A percentile compares a stretch with the other conserved stretches of the same genome.
These are phyloP conservation scores for Zelleria hepariella DNA, from an alignment of 2,888 invertebrate species.

Conservation along the genomic window DNA sequence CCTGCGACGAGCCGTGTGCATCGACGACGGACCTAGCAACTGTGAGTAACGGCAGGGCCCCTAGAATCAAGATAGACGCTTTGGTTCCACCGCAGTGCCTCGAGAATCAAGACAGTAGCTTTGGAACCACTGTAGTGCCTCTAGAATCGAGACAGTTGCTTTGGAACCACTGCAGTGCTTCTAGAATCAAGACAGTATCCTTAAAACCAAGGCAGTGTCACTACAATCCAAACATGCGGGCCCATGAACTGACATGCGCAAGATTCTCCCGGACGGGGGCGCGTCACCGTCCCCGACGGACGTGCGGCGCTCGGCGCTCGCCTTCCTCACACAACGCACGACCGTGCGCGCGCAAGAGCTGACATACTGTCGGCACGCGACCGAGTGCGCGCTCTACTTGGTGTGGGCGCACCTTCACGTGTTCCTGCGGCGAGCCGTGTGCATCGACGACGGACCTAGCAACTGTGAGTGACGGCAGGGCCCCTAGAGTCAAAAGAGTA, in stretches of 20 bases:
- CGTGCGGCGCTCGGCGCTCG: conserved; percentile 27
- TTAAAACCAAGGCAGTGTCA: background rate
- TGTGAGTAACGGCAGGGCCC: too few relatives aligned
- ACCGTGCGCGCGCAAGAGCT: conserved; percentile 62
- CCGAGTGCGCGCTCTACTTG: conserved; percentile 80
- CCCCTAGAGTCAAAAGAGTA: background rate
- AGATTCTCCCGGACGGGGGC: conserved; percentile 42
- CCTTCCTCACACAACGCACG: conserved; percentile 24
- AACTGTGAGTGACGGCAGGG: background rate
- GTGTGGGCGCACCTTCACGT: conserved; percentile 84
- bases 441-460: conserved; percentile 18
- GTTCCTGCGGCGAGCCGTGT: conserved; percentile 75
- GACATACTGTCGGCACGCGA: conserved; percentile 75
- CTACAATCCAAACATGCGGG: background rate
- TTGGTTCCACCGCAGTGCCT: too few relatives aligned
- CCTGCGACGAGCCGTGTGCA: conserved; percentile 73
- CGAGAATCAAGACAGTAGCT: too few relatives aligned
- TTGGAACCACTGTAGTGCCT: background rate
- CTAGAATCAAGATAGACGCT: too few relatives aligned
- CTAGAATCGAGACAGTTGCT: background rate
- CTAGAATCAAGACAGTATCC: background rate
- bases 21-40: background rate
- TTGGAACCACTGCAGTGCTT: background rate
- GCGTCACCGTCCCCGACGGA: conserved; percentile 27
- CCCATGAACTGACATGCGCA: conserved; percentile 61